Base-by-base conservation (phyloP, 92 coral and sea anemone species). In the Epizoanthus illoricatus region DNA sequence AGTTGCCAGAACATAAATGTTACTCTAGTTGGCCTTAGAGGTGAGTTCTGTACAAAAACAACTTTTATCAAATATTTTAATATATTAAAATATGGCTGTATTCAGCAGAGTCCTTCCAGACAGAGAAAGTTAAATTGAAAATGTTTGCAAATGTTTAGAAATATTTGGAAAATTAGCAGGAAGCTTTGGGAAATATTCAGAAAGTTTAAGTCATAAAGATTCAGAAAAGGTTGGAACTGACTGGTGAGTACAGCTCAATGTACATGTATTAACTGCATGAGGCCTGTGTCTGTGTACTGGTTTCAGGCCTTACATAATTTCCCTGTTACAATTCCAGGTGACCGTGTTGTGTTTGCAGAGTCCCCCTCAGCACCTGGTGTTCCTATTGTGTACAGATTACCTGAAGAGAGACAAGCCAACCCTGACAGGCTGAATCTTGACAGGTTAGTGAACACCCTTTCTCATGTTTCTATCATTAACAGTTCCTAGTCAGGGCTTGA, bases 371-470 rank as follows among this genome's bases (percentile, higher is more conserved):
- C 89, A 8, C 98, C 99, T 57, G 99, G 99, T 67, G 91, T 97
- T 15, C 99, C 99, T 19, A 88, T 97, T 45, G 99, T 94, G 12
- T 97, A 97, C 86, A 87, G 99, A 75, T 88, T 97, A 41, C 99
- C 99, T 0, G 99, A 97, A 65, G 99, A 97, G 74, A 92, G 99
- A 47, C 98, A 93, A 55, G 94, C 99, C 36, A 97, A 97, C 81
- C 99, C 99, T 28, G 99, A 97, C 57, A 88, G 99, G 72, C 94
- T 97, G 2, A 97, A 97, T 59, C 86, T 97, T 43, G 99, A 97
- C 92, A 97, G 99, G 99, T 97, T 82, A 63, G 83, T 11, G 24
- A 28, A 28, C 36, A 28, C 36, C 36, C 2, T 28, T 28, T 28
- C 36, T 28, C 36, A 28, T 28, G 36, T 28, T 28, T 28, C 36